Evolutionary conservation across 2,888 invertebrate species (phyloP), one percentile per base, ranked within the genome.

Genomic region (Drosophila pegasa): DNA sequence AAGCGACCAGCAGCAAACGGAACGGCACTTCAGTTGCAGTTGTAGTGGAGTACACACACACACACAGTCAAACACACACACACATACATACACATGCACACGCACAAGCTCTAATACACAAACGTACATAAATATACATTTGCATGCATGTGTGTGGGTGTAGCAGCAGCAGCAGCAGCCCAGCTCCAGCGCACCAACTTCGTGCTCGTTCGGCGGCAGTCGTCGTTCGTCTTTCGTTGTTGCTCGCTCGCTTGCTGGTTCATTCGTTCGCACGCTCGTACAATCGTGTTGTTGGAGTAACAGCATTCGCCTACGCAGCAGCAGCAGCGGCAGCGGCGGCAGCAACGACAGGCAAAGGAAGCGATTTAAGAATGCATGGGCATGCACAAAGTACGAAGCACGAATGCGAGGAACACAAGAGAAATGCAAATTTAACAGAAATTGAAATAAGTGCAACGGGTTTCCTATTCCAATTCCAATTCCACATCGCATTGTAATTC

Each of bases 281-380:
- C 43, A 40, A 35, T 54, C 65, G 76, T 55, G 54, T 63, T 40
- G 59, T 68, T 71, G 78, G 66, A 77, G 76, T 76, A 76, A 71
- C 76, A 76, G 78, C 81, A 80, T 83, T 87, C 83, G 79, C 83
- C 83, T 87, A 83, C 83, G 82, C 82, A 81, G 79, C 83, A 76
- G 75, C 73, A 55, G 38, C 40, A 54, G 48, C 54, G 45, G 6
- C 12, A 56, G 14, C 52, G 48, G 29, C 52, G 48, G 29, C 50
- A 51, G 31, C 70, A 69, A 56, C 58, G 33, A 22, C 75, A 69
- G 65, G 55, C 71, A 59, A 78, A 76, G 78, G 80, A 77, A 77
- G 71, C 78, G 78, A 78, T 73, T 75, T 58, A 52, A 78, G 79
- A 76, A 78, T 78, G 78, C 78, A 77, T 71, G 71, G 70, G 71